phyloP scores from a whole-genome alignment of 2,888 invertebrate species.

The Caenorhabditis zanzibari region DNA sequence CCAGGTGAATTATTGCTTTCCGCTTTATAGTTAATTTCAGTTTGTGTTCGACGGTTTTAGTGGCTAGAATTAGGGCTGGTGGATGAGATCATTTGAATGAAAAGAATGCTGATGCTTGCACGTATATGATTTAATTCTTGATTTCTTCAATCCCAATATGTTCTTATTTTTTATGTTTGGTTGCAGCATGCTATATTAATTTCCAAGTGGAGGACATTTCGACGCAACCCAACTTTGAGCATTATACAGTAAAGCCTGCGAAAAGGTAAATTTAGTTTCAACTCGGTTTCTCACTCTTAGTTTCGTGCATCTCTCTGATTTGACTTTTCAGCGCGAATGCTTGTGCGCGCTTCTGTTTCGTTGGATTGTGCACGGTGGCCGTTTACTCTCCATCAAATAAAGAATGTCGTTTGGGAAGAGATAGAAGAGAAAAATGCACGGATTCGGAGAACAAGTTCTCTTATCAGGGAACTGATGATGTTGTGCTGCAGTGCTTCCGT shows the following conservation, averaged over 20 bases:
- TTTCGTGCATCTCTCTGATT: constrained; percentile 19
- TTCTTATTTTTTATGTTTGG: constrained; percentile 40
- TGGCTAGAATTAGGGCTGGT: constrained; percentile 43
- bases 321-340: constrained; percentile 76
- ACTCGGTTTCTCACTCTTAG: not conserved
- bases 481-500: constrained; percentile 79
- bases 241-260: constrained; percentile 69
- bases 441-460: constrained; percentile 62
- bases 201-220: constrained; percentile 79
- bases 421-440: constrained; percentile 64
- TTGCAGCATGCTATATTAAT: constrained; percentile 81
- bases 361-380: constrained; percentile 79
- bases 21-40: constrained; percentile 61
- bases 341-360: constrained; percentile 81
- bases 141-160: constrained; percentile 9
- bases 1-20: constrained; percentile 67
- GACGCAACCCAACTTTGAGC: constrained; percentile 64
- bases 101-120: constrained; percentile 27
- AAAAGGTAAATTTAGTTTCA: constrained; percentile 68
- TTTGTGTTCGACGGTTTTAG: constrained; percentile 35
- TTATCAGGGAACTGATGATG: constrained; percentile 67
- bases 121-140: constrained; percentile 14
- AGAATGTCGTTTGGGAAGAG: constrained; percentile 73
- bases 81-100: constrained; percentile 36
- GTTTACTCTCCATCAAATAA: constrained; percentile 74